Evolutionary conservation across 1,140 invertebrate genomes (phyloP).

Genomic region (Philaenus spumarius): DNA sequence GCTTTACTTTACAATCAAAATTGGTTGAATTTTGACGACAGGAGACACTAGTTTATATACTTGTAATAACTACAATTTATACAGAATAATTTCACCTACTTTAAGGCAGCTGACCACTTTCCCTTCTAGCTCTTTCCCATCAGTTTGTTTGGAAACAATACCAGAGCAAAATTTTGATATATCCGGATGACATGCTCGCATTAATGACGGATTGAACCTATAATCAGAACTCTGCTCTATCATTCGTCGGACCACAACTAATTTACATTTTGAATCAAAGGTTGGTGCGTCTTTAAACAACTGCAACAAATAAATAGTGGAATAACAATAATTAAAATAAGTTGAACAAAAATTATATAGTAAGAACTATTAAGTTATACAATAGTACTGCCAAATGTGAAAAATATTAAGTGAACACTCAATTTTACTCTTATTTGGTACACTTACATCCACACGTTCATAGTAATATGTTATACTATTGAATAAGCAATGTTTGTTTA

Average conservation of each 20-base stretch:
- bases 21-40: no score
- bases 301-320: conserved; percentile 35
- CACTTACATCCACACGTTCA: no score
- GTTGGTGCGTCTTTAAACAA: conserved; percentile 68
- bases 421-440: no score
- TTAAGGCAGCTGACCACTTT: conserved; percentile 42
- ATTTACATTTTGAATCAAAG: conserved; percentile 81
- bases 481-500: no score
- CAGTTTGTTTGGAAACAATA: conserved; percentile 37
- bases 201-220: conserved; percentile 81
- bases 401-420: no score
- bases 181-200: conserved; percentile 68
- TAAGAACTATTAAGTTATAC: conserved; percentile 7
- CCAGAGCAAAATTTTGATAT: conserved; percentile 61
- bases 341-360: no score
- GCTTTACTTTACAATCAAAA: no score
- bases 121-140: conserved; percentile 53
- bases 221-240: conserved; percentile 90
- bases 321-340: conserved; percentile 6
- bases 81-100: conserved; percentile 16
- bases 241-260: conserved; percentile 80
- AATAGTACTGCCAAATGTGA: background rate
- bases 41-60: no score
- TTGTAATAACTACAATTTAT: no score
- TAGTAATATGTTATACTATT: no score